Evolutionary conservation across 2,797 vertebrate genomes (phyloP), one percentile per base, ranked within the genome.

Genomic region (Sebastes umbrosus): DNA sequence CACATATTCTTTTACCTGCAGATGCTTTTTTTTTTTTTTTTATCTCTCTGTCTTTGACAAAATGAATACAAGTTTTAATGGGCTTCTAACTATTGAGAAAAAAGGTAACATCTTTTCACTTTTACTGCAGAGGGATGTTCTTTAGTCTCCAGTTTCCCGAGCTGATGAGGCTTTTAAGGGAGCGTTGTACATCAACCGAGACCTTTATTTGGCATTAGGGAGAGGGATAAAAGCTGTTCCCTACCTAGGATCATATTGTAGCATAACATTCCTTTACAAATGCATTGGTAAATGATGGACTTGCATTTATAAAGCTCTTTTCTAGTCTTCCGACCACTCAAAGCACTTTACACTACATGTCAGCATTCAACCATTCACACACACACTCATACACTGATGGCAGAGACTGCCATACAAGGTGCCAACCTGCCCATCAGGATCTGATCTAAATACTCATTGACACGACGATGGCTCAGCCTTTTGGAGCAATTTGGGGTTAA

Each of bases 161-260:
- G 29, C 55, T 68, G 29, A 70, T 43, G 66, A 58, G 67, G 54
- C 76, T 87, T 90, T 84, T 75, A 85, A 72, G 22, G 67, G 8
- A 50, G 22, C 1, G 11, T 7, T 29, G 58, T 76, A 66, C 60
- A 79, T 83, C 75, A 85, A 59, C 63, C 2, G 9, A 63, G 54
- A 66, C n/a, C 52, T 69, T 74, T 67, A 69, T 57, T 55, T 13
- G 36, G 43, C 66, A 72, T 46, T 27, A 25, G 22, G 39, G 24
- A 60, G 62, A 50, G 10, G 18, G 10, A 62, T 75, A 24, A 73
- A 32, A 73, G 63, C 67, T 50, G 58, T 24, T 71, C 6, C 63
- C 1, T 69, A 79, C 66, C 57, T 75, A 22, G 22, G 34, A 82
- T 77, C 27, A 36, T 10, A 27, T 8, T 62, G 36, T 39, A 57